Base-by-base conservation (phyloP, 2,888 invertebrate species). In the Hydrotaea diabolus region DNA sequence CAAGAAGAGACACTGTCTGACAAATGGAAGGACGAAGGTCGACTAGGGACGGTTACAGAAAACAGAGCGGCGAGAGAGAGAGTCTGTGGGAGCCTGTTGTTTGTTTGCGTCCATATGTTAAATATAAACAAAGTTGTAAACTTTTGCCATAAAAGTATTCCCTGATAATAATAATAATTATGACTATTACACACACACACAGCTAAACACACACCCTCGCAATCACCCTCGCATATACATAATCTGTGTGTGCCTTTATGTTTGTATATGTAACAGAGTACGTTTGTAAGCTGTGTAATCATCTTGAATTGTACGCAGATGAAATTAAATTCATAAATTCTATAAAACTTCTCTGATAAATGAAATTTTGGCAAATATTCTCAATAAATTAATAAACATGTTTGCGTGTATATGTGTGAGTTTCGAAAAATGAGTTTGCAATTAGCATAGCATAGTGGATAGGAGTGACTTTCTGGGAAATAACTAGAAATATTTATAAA, bases 101-200 rank as follows among this genome's bases (percentile, higher is more conserved):
- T 11, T 62, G 17, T 11, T 23, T 53, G 15, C 26, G 17, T 46
- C 17, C 77, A 77, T 78, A 78, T 78, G 77, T 36, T 64, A 13
- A 26, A 31, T 49, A 62, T 49, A 77, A 59, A 72, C 59, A 59
- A 62, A 71, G 71, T 62, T 71, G n/a, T 73, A 72, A 78, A 78
- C 72, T 78, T 78, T 62, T 72, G 19, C 53, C 78, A 73, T 78
- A 64, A 73, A 55, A 78, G 64, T 59, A 69, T 69, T 49, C 59
- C 31, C 43, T 62, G n/a, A 62, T 53, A n/a, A 78, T 55, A 49
- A 72, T 64, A 64, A 62, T 78, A 78, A 64, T 55, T 55, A 72
- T 21, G 13, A 59, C 43, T 59, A 59, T 59, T 64, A 55, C 1
- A 11, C 57, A 43, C 7, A 43, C n/a, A n/a, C n/a, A n/a, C n/a